Evolutionary conservation across 2,888 invertebrate species (phyloP).

Genomic region (Phania funesta): DNA sequence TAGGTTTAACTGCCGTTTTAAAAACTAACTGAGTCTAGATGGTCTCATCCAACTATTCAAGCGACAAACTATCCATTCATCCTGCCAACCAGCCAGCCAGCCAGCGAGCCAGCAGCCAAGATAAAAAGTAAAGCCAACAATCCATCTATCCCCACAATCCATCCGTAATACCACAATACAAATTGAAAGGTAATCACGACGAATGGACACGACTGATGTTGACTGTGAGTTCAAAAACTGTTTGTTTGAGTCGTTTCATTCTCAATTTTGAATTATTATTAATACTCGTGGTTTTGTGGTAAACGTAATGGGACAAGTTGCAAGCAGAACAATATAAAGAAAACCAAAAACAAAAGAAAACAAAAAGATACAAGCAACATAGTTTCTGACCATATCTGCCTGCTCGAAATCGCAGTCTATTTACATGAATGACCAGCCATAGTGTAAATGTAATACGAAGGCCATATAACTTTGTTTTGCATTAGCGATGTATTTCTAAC

Average conservation of each 20-base stretch:
- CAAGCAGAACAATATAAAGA: neutral
- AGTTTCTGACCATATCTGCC: constrained; percentile 44
- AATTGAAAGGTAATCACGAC: constrained; percentile 78
- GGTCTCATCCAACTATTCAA: constrained; percentile 44
- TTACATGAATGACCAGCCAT: constrained; percentile 73
- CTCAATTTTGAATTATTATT: constrained; percentile 65
- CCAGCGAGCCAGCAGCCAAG: neutral
- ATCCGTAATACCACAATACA: constrained; percentile 70
- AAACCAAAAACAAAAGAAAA: neutral
- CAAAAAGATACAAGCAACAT: neutral
- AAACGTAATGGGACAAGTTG: constrained; percentile 40
- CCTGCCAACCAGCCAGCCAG: constrained; percentile 2
- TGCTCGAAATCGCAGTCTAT: constrained; percentile 71
- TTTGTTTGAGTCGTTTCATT: constrained; percentile 64
- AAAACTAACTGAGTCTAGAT: constrained; percentile 24
- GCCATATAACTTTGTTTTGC: neutral
- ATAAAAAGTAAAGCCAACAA: constrained; percentile 7
- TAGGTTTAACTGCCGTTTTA: constrained; percentile 42
- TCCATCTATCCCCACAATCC: constrained; percentile 34
- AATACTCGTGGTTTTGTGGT: constrained; percentile 66
- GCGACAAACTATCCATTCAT: constrained; percentile 40
- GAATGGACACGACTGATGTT: constrained; percentile 69
- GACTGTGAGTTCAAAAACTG: constrained; percentile 62
- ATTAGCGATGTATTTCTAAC: neutral
- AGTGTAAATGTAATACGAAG: constrained; percentile 63